Evolutionary conservation across 2,888 invertebrate species (phyloP), one percentile per base, ranked within the genome.

Genomic region (Idaea straminata): DNA sequence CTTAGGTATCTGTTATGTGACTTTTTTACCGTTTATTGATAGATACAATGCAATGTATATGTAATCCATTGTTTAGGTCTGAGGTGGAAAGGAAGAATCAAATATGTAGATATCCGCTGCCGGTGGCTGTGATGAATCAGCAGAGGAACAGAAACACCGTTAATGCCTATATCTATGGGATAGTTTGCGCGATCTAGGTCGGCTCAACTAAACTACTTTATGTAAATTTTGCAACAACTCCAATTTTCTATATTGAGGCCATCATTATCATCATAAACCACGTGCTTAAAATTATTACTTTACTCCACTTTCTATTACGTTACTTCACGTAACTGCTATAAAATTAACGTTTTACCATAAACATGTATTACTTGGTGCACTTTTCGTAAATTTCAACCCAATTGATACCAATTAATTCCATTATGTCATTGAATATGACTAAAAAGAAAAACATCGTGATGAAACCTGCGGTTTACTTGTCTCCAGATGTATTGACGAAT

Each of bases 291-390:
- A 38, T 36, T 58, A 38, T 35, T 34, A 13, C 35, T 15, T 61
- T 59, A 63, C 16, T 59, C 35, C 35, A 61, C 63, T 64, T 61
- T 61, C 61, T 35, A 59, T 62, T 64, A 64, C 64, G 59, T 62
- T 7, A 62, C 4, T 61, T 38, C 60, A 36, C 58, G 59, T 61
- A 5, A 36, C 15, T 57, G 36, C 7, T 62, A 57, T 65, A 35
- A 65, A 61, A 62, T 60, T 35, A 47, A 47, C 47, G 47, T 47
- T 47, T 47, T 47, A 47, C 47, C 13, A 47, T 47, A 47, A 47
- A 6, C 10, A 47, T 13, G 13, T 13, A 47, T 47, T 47, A 47
- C 47, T 7, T 13, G 47, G 10, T 47, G 25, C 25, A 47, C 13
- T 10, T 47, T 47, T 47, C 13, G 47, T 4, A 1, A 13, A 7